Base-by-base conservation (phyloP, 2,113 vertebrate species). In the Halcyon malimbica region DNA sequence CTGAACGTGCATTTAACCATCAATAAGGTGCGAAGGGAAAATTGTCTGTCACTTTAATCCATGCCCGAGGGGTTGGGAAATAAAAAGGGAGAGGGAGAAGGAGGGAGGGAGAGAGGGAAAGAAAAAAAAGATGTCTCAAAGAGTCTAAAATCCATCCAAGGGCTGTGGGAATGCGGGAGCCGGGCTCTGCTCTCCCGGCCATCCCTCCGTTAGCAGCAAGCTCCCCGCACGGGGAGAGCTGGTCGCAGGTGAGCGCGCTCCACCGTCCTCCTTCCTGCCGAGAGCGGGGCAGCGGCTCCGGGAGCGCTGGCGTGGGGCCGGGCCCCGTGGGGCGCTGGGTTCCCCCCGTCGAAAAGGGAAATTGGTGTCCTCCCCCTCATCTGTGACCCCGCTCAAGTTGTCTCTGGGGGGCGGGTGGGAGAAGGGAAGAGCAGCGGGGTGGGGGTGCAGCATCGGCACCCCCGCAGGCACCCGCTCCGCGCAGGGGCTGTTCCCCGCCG, bases 1-100 rank as follows among this genome's bases (percentile, higher is more conserved):
- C 98, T 98, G 98, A 89, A 97, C 97, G 97, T 83, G 98, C 98
- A 97, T 98, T 98, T 98, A 98, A 97, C 98, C 96, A 95, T 94
- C 98, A 98, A 98, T 95, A 97, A 97, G 97, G 97, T 98, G 98
- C 98, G 98, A 98, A 98, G 95, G 94, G 96, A 95, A 98, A 98
- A 98, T 98, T 97, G 98, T 98, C 98, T 98, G 97, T 97, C 96
- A 94, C 96, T 97, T 96, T 97, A 98, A 98, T 98, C 97, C 98
- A n/a, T 98, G 98, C 98, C 98, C 96, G 97, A 96, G 97, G 98
- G 98, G 97, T 97, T 97, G 96, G 93, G 95, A 96, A 96, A 97
- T 96, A 94, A 96, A 97, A 88, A 89, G 70, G 76, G 94, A 87
- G 94, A 87, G 97, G 69, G 97, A 82, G 80, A 93, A 97, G 76